Conservation (phyloP, 2,888 invertebrate species). For the Autographa pulchrina region DNA sequence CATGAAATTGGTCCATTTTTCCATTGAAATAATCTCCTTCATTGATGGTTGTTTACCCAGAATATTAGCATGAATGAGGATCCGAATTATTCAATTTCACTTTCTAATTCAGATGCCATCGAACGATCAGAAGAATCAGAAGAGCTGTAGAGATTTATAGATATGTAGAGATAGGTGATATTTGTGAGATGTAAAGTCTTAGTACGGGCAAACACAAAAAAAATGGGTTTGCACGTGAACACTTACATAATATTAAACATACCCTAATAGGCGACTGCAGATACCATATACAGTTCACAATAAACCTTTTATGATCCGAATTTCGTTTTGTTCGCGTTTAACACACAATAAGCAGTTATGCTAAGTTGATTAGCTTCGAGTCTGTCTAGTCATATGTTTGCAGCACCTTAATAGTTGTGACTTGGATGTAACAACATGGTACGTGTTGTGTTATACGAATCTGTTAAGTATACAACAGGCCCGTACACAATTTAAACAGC, state of each 20-base stretch:
- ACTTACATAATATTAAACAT: neutral
- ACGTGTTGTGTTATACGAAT: neutral
- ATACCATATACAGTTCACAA: constrained; percentile 42
- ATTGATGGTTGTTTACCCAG: too few relatives aligned
- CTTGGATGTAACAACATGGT: constrained; percentile 2
- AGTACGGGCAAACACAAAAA: neutral
- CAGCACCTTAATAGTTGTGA: constrained; percentile 8
- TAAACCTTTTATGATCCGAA: constrained; percentile 39
- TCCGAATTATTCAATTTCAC: too few relatives aligned
- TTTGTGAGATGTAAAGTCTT: neutral
- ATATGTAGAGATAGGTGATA: neutral
- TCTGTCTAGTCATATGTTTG: constrained; percentile 22
- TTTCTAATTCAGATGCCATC: too few relatives aligned
- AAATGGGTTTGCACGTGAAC: neutral
- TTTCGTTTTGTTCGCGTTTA: constrained; percentile 41
- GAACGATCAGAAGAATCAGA: too few relatives aligned
- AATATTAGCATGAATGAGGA: too few relatives aligned
- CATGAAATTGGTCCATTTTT: too few relatives aligned
- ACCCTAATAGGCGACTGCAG: neutral
- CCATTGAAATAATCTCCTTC: too few relatives aligned
- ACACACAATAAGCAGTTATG: constrained; percentile 58
- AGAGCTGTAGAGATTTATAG: too few relatives aligned
- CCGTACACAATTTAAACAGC: constrained; percentile 3
- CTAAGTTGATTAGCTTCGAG: constrained; percentile 40
- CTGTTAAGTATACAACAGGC: constrained; percentile 1